Evolutionary conservation across 2,797 vertebrate genomes (phyloP).

Genomic region (Clarias laeviceps): DNA sequence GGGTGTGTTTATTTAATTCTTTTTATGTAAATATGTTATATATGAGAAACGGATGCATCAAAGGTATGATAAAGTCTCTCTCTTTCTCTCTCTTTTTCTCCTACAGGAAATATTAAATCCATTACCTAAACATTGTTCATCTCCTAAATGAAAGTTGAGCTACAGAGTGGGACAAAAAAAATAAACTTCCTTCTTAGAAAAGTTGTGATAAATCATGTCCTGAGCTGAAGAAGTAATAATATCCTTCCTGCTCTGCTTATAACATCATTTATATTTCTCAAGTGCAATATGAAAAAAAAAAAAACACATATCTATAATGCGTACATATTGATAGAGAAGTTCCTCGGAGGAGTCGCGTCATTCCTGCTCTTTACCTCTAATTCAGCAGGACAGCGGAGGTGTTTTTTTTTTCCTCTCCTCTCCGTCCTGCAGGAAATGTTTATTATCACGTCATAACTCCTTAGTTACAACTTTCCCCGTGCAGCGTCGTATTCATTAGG

Average conservation of each 20-base stretch:
- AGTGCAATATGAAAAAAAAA: conserved; percentile 9
- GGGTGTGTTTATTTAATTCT: background rate
- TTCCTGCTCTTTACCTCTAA: conserved; percentile 21
- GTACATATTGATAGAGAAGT: conserved; percentile 23
- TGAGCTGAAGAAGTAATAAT: conserved; percentile 28
- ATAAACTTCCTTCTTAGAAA: background rate
- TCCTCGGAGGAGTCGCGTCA: background rate
- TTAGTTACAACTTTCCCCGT: background rate
- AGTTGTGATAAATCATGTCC: conserved; percentile 24
- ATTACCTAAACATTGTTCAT: conserved; percentile 5
- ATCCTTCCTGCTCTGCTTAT: conserved; percentile 9
- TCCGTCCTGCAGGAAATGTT: conserved; percentile 8
- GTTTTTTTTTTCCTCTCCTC: background rate
- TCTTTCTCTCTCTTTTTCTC: background rate
- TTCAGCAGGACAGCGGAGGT: conserved; percentile 5
- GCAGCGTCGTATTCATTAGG: conserved; percentile 16
- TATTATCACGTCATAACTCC: conserved; percentile 26
- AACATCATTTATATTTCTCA: conserved; percentile 11
- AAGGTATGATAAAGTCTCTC: background rate
- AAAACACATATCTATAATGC: conserved; percentile 8
- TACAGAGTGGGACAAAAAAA: background rate
- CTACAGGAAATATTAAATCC: background rate
- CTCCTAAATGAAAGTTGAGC: conserved; percentile 17
- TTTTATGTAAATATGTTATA: background rate
- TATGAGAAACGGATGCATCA: background rate